Conservation (phyloP, 2,113 vertebrate genomes). For the Meleagris gallopavo region DNA sequence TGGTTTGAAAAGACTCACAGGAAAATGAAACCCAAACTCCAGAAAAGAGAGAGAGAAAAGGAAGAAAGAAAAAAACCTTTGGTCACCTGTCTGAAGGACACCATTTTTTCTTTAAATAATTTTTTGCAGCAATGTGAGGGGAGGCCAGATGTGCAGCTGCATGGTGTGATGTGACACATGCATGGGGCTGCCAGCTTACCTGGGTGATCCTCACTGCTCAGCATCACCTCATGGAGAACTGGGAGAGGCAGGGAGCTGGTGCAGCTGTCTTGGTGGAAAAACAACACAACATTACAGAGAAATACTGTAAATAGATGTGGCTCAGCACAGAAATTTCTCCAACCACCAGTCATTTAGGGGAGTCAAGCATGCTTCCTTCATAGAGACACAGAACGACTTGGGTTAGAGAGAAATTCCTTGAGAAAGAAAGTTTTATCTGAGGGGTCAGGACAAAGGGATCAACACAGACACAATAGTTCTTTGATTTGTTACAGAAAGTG, state of each 20-base stretch:
- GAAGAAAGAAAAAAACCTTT: not conserved
- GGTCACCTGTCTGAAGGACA: not conserved
- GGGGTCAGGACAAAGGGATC: not conserved
- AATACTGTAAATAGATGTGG: not conserved
- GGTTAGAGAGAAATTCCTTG: not conserved
- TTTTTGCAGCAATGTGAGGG: not conserved
- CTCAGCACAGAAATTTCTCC: not conserved
- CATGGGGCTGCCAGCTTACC: not conserved
- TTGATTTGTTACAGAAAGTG: not conserved
- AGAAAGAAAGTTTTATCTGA: not conserved
- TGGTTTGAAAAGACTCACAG: not conserved
- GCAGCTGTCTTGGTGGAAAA: conserved; percentile 45
- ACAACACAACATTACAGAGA: not conserved
- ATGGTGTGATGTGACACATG: not conserved
- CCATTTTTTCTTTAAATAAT: not conserved
- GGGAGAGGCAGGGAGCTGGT: conserved; percentile 45
- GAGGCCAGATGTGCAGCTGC: not conserved
- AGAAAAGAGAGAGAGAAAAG: not conserved
- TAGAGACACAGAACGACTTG: not conserved
- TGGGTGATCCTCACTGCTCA: not conserved
- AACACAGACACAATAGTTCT: not conserved
- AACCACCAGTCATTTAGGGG: not conserved
- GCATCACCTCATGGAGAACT: not conserved
- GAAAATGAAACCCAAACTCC: not conserved
- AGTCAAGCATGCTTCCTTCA: not conserved